Evolutionary conservation across 2,113 vertebrate species (phyloP).

Genomic region (Astatotilapia flaviijosephi): DNA sequence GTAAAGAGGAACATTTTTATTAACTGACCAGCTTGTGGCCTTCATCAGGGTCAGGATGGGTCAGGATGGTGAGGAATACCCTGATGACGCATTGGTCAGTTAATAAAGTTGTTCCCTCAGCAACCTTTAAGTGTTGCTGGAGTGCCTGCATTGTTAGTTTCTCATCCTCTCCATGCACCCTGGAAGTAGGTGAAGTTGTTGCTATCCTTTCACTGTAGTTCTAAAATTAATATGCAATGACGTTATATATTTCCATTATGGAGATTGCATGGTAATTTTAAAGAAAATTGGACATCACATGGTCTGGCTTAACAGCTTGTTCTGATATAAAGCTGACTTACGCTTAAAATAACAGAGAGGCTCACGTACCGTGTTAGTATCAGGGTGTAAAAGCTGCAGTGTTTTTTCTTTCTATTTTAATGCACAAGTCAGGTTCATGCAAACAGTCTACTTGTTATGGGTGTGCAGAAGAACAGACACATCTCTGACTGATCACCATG

Average conservation of each 20-base stretch:
- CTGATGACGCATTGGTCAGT: neutral
- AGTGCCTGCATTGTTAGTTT: neutral
- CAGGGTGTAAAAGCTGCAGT: neutral
- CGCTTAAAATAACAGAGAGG: neutral
- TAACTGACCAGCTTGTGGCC: fast-evolving
- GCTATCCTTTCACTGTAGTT: neutral
- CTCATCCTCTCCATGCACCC: neutral
- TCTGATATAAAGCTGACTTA: neutral
- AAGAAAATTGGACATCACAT: neutral
- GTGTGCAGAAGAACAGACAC: neutral
- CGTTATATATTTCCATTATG: neutral
- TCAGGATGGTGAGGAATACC: neutral
- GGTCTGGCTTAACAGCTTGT: neutral
- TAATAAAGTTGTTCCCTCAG: neutral
- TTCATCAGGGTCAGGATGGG: neutral
- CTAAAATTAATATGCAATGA: neutral
- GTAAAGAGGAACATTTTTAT: neutral
- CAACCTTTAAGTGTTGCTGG: neutral
- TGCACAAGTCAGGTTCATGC: neutral
- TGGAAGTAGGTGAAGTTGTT: neutral
- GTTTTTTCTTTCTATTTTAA: neutral
- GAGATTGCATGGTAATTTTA: neutral
- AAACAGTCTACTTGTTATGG: neutral
- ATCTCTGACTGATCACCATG: neutral
- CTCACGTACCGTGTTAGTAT: neutral